Conservation (phyloP, 1,140 invertebrate genomes). For the Pygmarrhopalites habei region DNA sequence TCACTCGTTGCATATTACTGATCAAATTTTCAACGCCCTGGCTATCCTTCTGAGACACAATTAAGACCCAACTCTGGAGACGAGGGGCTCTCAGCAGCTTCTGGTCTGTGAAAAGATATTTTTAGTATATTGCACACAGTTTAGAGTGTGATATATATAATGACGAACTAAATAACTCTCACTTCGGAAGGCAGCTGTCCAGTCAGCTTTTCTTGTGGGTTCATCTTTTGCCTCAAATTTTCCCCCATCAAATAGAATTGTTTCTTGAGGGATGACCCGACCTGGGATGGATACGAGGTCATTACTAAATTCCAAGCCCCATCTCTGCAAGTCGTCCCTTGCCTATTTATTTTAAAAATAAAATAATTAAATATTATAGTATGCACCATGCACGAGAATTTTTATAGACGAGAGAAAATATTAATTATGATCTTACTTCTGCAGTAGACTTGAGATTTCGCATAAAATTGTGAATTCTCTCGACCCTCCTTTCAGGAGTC, state of each 20-base stretch:
- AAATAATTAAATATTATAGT: too few relatives aligned
- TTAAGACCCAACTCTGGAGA: constrained; percentile 43
- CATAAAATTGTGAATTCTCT: too few relatives aligned
- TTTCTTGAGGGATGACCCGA: constrained; percentile 16
- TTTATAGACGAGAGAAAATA: too few relatives aligned
- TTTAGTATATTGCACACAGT: neutral
- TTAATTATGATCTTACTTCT: too few relatives aligned
- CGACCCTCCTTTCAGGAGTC: too few relatives aligned
- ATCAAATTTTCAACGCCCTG: constrained; percentile 11
- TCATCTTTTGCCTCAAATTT: neutral
- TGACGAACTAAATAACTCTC: neutral
- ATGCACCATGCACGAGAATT: too few relatives aligned
- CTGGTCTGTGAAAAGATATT: neutral
- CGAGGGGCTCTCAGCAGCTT: constrained; percentile 22
- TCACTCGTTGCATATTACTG: too few relatives aligned
- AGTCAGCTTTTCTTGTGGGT: constrained; percentile 16
- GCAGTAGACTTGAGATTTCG: too few relatives aligned
- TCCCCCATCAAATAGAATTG: constrained; percentile 19
- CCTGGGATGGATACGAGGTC: constrained; percentile 5
- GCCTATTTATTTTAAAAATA: neutral
- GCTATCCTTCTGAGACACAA: constrained; percentile 41
- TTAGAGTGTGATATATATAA: neutral
- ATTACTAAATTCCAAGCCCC: constrained; percentile 20
- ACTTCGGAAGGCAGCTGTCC: constrained; percentile 18
- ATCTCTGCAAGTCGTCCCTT: constrained; percentile 13